These are phyloP conservation scores for Tineola bisselliella DNA, from an alignment of 2,888 invertebrate genomes.

Conservation along the genomic window DNA sequence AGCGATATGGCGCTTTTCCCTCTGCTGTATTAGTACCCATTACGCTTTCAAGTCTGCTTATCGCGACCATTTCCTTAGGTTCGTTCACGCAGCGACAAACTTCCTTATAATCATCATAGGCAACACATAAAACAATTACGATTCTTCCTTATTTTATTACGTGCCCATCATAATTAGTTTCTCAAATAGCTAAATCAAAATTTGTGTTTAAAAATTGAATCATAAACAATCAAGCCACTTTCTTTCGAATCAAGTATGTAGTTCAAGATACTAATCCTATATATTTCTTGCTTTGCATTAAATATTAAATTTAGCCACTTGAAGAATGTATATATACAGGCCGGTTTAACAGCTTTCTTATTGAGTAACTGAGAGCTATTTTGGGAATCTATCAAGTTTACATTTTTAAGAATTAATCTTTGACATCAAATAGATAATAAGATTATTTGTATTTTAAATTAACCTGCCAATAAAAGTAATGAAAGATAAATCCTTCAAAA, in stretches of 20 bases:
- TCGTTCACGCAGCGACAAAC: slow-evolving; percentile 9
- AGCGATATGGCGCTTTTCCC: slow-evolving; percentile 30
- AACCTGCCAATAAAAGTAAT: no score
- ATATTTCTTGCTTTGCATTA: not conserved
- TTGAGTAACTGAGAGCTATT: not conserved
- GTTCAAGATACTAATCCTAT: not conserved
- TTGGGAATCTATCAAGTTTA: not conserved
- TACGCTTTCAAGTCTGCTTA: slow-evolving; percentile 34
- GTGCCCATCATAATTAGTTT: no score
- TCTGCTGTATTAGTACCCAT: slow-evolving; percentile 32
- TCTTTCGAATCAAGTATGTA: not conserved
- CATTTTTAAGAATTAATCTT: not conserved
- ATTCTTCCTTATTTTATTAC: not conserved
- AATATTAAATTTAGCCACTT: no score
- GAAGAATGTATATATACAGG: not conserved
- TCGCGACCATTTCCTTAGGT: slow-evolving; percentile 24
- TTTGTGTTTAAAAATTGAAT: no score
- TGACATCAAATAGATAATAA: no score
- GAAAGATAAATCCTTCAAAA: no score
- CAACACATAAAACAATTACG: not conserved
- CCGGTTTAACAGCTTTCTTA: not conserved
- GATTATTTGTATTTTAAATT: no score
- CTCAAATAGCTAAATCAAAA: no score
- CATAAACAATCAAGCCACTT: not conserved
- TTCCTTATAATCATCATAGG: slow-evolving; percentile 9